Evolutionary conservation across 2,113 vertebrate species (phyloP), one percentile per base, ranked within the genome.

Genomic region (Otus sunia): DNA sequence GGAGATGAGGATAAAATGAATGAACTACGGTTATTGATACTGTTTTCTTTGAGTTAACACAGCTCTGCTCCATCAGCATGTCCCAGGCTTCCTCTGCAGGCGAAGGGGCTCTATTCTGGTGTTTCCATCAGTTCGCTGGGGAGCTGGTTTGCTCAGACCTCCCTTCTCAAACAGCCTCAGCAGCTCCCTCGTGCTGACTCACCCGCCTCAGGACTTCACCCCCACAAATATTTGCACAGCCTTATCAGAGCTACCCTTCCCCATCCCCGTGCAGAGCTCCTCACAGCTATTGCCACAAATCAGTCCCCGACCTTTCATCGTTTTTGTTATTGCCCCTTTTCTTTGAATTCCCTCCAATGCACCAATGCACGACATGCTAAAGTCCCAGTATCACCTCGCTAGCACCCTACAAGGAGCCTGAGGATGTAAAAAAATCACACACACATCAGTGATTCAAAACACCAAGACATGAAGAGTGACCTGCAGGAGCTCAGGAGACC

Each of bases 1-100:
- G 55, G 47, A 73, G 76, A 49, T 75, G 89, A 74, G 76, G 45
- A 29, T 8, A n/a, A 85, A 89, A 89, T 16, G 43, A 74, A 67
- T 11, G 12, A 83, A 53, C 13, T 25, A 7, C 0, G 0, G 60
- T 47, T 89, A 52, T 5, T 34, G 73, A 49, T 15, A 5, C 9
- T 22, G 12, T 69, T 76, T 67, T 14, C 49, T 88, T 64, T 67
- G 82, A 68, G 32, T 11, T 10, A 39, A n/a, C n/a, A 5, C 68
- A 45, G 79, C 59, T 76, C 77, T 63, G 89, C 76, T 74, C 69
- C 80, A 14, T 3, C 80, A 58, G 63, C 50, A 2, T 4, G 16
- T 6, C 64, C 82, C 74, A 30, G 32, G 39, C 29, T 36, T 16
- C 72, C 22, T 26, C 55, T 11, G 6, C 1, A 4, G 53, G 26